These are phyloP conservation scores for Epirrhoe alternata DNA, from an alignment of 2,888 invertebrate genomes.

Conservation along the genomic window DNA sequence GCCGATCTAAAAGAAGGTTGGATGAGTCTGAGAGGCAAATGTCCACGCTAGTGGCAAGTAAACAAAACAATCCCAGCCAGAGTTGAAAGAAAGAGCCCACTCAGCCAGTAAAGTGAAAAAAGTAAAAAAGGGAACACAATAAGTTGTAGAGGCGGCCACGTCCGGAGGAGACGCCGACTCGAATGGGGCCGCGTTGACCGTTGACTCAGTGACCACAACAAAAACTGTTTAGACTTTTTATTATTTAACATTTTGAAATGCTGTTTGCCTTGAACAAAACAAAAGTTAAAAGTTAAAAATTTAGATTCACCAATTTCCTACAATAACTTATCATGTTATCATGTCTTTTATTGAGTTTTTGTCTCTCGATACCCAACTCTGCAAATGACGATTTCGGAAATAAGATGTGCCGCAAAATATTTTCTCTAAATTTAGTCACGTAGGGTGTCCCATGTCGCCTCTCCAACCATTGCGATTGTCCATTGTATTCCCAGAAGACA, in stretches of 20 bases:
- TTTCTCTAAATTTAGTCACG: slow-evolving; percentile 83
- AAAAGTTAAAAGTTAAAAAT: not conserved
- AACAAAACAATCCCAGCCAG: slow-evolving; percentile 67
- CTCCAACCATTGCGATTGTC: slow-evolving; percentile 79
- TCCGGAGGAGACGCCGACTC: slow-evolving; percentile 65
- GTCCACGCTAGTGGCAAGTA: slow-evolving; percentile 66
- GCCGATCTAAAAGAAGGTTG: slow-evolving; percentile 53
- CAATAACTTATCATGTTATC: not conserved
- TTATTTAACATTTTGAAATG: slow-evolving; percentile 13
- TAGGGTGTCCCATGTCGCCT: slow-evolving; percentile 81
- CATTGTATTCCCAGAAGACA: slow-evolving; percentile 82
- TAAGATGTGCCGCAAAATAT: slow-evolving; percentile 72
- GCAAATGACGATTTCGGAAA: slow-evolving; percentile 74
- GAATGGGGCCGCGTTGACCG: slow-evolving; percentile 62
- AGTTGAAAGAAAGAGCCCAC: slow-evolving; percentile 70
- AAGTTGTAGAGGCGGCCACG: slow-evolving; percentile 67
- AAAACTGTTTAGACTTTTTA: slow-evolving; percentile 22
- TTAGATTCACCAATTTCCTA: not conserved
- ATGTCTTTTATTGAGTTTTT: not conserved
- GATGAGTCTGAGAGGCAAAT: slow-evolving; percentile 68
- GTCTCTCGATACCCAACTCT: slow-evolving; percentile 43
- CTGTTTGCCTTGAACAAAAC: slow-evolving; percentile 8
- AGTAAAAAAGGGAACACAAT: slow-evolving; percentile 71
- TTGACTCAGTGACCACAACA: slow-evolving; percentile 59
- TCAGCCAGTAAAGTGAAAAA: slow-evolving; percentile 69